Evolutionary conservation across 2,888 invertebrate species (phyloP), one percentile per base, ranked within the genome.

Genomic region (Bibio marci): DNA sequence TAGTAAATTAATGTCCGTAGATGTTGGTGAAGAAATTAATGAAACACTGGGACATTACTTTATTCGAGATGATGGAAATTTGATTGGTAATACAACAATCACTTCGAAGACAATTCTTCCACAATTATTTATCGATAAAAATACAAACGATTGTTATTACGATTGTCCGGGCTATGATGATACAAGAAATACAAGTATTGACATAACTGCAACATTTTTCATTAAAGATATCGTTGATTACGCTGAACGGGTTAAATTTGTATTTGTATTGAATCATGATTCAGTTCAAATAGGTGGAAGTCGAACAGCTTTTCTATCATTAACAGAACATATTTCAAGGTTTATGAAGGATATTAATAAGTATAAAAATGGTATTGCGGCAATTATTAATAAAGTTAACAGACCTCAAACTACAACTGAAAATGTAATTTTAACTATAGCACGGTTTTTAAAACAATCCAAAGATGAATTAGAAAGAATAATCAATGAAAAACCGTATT

Each of bases 171-270:
- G 46, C 10, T 46, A 45, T 28, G 40, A 39, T 30, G 43, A 45
- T 18, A 41, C 44, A 14, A 37, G 52, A 38, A 42, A 37, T 8
- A 50, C 47, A 4, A 46, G 47, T 19, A 47, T 53, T 25, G 49
- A 48, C 32, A 50, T 50, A 30, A 50, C 50, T 3, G 34, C 49
- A 3, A 52, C 51, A 37, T 54, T 50, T 41, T 46, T 48, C 17
- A 50, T 51, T 47, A 54, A 54, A 41, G 49, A 49, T 32, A 52
- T 53, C 15, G 48, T 45, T 5, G 37, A 43, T 10, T 44, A 47
- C 30, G 46, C 43, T 1, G 19, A 45, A 6, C 43, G 47, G 17
- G 50, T 55, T 47, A 47, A 49, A 41, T n/a, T 55, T 10, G 39
- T 45, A 5, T 52, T 52, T 35, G 49, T 50, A 12, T 45, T 43